Conservation (phyloP, 2,888 invertebrate species). For the Pyralis farinalis region DNA sequence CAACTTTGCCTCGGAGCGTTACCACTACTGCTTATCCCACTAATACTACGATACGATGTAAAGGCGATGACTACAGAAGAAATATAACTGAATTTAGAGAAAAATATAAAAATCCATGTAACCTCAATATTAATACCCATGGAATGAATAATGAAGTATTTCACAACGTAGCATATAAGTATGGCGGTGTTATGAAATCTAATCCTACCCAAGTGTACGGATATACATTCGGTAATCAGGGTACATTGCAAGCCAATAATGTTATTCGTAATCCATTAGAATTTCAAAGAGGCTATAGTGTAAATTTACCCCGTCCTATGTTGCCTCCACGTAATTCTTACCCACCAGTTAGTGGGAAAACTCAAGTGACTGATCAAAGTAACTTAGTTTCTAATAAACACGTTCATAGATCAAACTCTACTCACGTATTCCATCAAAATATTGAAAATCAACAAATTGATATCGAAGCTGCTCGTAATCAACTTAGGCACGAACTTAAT, state of each 20-base stretch:
- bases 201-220: slow-evolving; percentile 75
- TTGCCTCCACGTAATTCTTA: slow-evolving; percentile 83
- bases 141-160: slow-evolving; percentile 68
- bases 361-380: slow-evolving; percentile 74
- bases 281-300: slow-evolving; percentile 79
- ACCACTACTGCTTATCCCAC: slow-evolving; percentile 71
- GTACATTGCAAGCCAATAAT: slow-evolving; percentile 73
- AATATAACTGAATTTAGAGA: slow-evolving; percentile 83
- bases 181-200: slow-evolving; percentile 57
- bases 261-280: slow-evolving; percentile 78
- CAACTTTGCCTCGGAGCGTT: slow-evolving; percentile 72
- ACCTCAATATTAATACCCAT: slow-evolving; percentile 50
- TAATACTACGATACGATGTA: slow-evolving; percentile 63
- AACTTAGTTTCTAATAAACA: slow-evolving; percentile 75
- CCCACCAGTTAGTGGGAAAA: slow-evolving; percentile 81
- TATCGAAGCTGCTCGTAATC: slow-evolving; percentile 69
- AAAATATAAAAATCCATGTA: slow-evolving; percentile 82
- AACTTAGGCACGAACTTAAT: slow-evolving; percentile 69
- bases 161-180: slow-evolving; percentile 69
- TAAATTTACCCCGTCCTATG: slow-evolving; percentile 80
- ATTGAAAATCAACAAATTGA: slow-evolving; percentile 62
- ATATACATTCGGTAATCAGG: slow-evolving; percentile 79
- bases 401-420: slow-evolving; percentile 83
- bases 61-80: slow-evolving; percentile 79
- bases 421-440: slow-evolving; percentile 79